Percentiles rank a stretch among this genome's conserved stretches.
Conservation (phyloP, 2,888 invertebrate species). For the Teleiodes luculella region DNA sequence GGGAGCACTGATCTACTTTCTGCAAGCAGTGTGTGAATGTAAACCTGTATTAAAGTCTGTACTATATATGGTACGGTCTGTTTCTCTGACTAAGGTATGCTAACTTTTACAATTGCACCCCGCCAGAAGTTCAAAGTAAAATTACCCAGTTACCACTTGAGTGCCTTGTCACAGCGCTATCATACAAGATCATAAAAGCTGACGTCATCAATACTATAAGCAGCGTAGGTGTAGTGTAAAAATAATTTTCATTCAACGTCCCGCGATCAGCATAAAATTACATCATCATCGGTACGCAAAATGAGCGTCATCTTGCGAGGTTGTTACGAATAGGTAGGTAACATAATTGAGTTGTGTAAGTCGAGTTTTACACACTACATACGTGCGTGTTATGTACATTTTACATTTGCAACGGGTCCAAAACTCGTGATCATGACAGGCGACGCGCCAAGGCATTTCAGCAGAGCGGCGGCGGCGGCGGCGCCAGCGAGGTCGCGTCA, state of each 20-base stretch:
- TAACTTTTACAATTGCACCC: slow-evolving; percentile 2
- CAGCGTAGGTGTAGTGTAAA: slow-evolving; percentile 21
- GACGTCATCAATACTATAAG: slow-evolving; percentile 24
- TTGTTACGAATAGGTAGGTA: slow-evolving; percentile 38
- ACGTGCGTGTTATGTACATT: slow-evolving; percentile 1
- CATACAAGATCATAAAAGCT: not conserved
- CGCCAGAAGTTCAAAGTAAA: not conserved
- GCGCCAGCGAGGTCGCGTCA: slow-evolving; percentile 66
- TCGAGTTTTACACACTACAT: slow-evolving; percentile 2
- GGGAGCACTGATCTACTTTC: no score
- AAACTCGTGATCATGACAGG: slow-evolving; percentile 26
- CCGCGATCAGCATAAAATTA: slow-evolving; percentile 44
- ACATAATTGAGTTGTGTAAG: slow-evolving; percentile 37
- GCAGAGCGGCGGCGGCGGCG: slow-evolving; percentile 19
- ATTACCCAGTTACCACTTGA: not conserved
- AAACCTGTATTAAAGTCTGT: slow-evolving; percentile 1
- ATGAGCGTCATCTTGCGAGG: slow-evolving; percentile 48
- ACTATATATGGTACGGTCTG: not conserved
- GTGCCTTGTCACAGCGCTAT: not conserved
- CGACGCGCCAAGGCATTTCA: slow-evolving; percentile 27
- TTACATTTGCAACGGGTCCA: slow-evolving; percentile 4
- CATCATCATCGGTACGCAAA: slow-evolving; percentile 52
- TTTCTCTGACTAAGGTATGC: not conserved
- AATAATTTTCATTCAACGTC: slow-evolving; percentile 41
- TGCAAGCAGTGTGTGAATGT: slow-evolving; percentile 1